phyloP scores from a whole-genome alignment of 1,140 invertebrate species.

The Aphis craccivora region DNA sequence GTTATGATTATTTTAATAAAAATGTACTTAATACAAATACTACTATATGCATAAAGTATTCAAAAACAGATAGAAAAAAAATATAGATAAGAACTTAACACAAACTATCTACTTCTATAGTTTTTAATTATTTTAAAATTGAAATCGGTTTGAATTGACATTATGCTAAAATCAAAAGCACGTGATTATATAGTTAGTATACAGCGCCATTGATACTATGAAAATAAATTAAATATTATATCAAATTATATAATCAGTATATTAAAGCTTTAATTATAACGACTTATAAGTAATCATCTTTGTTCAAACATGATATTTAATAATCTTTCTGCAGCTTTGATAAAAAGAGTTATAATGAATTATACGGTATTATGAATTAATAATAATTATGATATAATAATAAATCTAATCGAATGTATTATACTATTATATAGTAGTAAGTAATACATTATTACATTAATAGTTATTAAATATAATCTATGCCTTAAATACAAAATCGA shows the following conservation, averaged over 20 bases:
- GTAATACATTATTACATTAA: background rate
- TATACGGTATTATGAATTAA: background rate
- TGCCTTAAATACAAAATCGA: too few species aligned
- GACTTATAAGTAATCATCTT: background rate
- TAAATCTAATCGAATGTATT: background rate
- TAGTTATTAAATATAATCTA: too few species aligned
- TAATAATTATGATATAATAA: background rate
- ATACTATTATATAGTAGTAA: background rate
- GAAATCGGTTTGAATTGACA: background rate
- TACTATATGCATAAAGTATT: background rate
- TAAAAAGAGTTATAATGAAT: background rate
- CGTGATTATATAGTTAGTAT: background rate
- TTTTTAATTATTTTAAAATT: background rate
- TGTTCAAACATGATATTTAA: background rate
- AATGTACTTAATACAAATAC: background rate
- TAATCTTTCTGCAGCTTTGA: background rate
- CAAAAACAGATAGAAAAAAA: background rate
- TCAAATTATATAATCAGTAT: background rate
- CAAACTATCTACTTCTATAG: background rate
- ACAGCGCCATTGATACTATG: background rate
- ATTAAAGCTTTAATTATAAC: background rate
- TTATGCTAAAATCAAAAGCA: background rate
- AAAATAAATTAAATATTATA: background rate
- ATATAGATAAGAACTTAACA: background rate
- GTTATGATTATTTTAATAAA: background rate